Base-by-base conservation (phyloP, 2,888 invertebrate species). In the Anthrax anthrax region DNA sequence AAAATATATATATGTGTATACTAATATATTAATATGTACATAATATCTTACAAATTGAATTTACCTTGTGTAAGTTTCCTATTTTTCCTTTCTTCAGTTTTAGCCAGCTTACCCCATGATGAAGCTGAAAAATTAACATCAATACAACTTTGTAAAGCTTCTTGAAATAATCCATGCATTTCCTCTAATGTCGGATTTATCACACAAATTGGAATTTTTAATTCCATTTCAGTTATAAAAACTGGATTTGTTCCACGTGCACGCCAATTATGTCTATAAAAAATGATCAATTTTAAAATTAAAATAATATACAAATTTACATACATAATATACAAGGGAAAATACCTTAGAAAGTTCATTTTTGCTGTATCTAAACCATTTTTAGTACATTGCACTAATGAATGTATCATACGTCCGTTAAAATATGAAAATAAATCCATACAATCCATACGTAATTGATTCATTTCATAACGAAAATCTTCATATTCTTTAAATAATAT, bases 341-440 rank as follows among this genome's bases (percentile, higher is more conserved):
- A n/a, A 12, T 32, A 32, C 29, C 29, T 32, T 12, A 32, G 12
- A 12, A 32, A 32, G 16, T 16, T 4, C 37, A 75, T 76, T 51
- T 82, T 78, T 32, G 89, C 66, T 49, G 74, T 63, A 58, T 88
- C 87, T 49, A 90, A 68, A 14, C 87, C 84, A 39, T 71, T 69
- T 59, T 80, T 79, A 0, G 86, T 84, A 46, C 80, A 77, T 57
- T 80, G 83, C 13, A 85, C 81, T 18, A 90, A 69, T 4, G 84
- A 69, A 50, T 85, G 81, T 32, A 83, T 69, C 51, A 84, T 75
- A 65, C 80, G 84, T 44, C 78, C 78, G 54, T 86, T 84, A 58
- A 86, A 88, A 61, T 80, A 81, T 1, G 81, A 79, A 61, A 85
- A 88, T 42, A 89, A 69, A 60, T 89, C 87, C 61, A 85, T 81